Evolutionary conservation across 2,113 vertebrate genomes (phyloP), one percentile per base, ranked within the genome.

Genomic region (Hassar affinis): DNA sequence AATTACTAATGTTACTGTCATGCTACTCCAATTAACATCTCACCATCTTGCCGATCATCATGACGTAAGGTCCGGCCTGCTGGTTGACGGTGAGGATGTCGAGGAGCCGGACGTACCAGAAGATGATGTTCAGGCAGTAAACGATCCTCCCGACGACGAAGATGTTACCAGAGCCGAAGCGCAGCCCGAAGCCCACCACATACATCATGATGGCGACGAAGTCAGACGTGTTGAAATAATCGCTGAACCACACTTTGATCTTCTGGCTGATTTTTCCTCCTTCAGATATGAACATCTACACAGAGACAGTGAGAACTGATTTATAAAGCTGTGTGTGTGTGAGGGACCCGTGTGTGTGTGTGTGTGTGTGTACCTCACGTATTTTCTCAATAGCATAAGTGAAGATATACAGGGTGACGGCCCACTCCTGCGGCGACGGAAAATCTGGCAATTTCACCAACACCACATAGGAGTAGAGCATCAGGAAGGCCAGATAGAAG

Each of bases 11-110:
- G 6, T 30, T 5, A 62, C 59, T 30, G 3, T 30, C 14, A 6
- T 35, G 62, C 20, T 66, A 42, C 12, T 30, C 5, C 11, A 1
- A 18, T 8, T 45, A 1, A 79, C 45, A 66, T 93, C 97, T 95
- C 92, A 99, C 98, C 98, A 99, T 99, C 94, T 99, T 99, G 84
- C 96, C 97, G 87, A 99, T 99, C 98, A 99, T 99, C 97, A 97
- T 99, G 90, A 99, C 97, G 5, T 99, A 99, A 9, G 98, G 98
- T 72, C 98, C 98, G 87, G 98, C 98, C 90, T 99, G 98, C 87
- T 99, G 98, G 93, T 99, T 99, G 88, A 99, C 97, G 81, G 97
- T 95, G 89, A 99, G 93, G 91, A 98, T 96, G 92, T 99, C 98
- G 88, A 99, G 91, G 89, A 99, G 96, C 85, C 97, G 92, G 92